phyloP scores from a whole-genome alignment of 2,888 invertebrate species.

The Zhengitettix transpicula region DNA sequence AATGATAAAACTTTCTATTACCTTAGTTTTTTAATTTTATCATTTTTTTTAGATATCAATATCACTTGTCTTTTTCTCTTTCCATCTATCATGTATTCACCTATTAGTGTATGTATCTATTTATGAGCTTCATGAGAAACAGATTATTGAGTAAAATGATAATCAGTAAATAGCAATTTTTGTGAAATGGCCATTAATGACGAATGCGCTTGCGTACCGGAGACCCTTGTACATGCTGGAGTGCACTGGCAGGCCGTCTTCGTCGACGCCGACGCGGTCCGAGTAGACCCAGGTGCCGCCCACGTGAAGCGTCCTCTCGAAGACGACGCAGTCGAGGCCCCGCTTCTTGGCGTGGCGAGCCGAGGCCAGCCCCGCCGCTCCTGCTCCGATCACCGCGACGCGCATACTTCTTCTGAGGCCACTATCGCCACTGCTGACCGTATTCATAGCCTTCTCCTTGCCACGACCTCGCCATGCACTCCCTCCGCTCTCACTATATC shows the following conservation, averaged over 20 bases:
- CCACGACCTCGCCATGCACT: not conserved
- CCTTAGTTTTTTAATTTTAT: too few relatives aligned
- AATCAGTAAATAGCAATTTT: too few relatives aligned
- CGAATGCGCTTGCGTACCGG: not conserved
- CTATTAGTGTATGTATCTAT: too few relatives aligned
- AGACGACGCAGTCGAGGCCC: conserved; percentile 23
- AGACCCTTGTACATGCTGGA: not conserved
- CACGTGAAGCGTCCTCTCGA: not conserved
- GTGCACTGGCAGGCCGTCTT: not conserved
- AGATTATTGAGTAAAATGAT: too few relatives aligned
- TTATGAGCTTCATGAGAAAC: too few relatives aligned
- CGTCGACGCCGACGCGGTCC: not conserved
- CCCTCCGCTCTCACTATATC: too few relatives aligned
- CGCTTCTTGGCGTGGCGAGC: conserved; percentile 38
- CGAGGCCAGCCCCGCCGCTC: conserved; percentile 53
- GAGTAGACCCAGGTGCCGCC: not conserved
- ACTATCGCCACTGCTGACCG: too few relatives aligned
- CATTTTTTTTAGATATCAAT: too few relatives aligned
- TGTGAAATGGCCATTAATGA: too few relatives aligned
- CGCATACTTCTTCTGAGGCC: conserved; percentile 18
- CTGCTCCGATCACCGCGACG: conserved; percentile 56
- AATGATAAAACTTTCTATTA: too few relatives aligned
- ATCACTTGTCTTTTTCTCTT: too few relatives aligned
- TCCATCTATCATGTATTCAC: too few relatives aligned
- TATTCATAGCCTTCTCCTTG: not conserved